These are phyloP conservation scores for Graptemys geographica DNA, from an alignment of 2,797 vertebrate genomes.

Conservation along the genomic window DNA sequence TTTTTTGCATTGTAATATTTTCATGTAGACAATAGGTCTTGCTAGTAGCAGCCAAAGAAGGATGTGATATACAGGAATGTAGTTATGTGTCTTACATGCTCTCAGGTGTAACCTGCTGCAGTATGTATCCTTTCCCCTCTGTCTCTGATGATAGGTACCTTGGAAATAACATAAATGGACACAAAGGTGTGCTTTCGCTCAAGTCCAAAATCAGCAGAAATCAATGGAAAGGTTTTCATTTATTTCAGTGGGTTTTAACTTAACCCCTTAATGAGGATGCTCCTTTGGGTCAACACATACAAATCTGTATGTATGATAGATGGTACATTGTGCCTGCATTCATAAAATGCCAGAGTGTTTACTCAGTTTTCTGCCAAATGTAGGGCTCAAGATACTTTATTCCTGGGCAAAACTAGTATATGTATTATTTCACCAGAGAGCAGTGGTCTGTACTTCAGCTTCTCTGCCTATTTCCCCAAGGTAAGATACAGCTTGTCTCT, in stretches of 20 bases:
- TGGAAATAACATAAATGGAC: conserved; percentile 49
- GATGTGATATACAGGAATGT: conserved; percentile 40
- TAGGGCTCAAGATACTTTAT: neutral
- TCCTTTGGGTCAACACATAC: neutral
- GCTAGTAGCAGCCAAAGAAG: conserved; percentile 21
- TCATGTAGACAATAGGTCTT: conserved; percentile 38
- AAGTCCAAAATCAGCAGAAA: no score
- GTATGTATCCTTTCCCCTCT: conserved; percentile 15
- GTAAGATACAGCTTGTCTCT: no score
- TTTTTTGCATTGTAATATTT: neutral
- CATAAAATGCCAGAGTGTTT: rapidly evolving
- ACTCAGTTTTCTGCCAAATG: neutral
- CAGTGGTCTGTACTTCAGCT: neutral
- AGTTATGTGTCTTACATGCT: neutral
- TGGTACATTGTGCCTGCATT: rapidly evolving
- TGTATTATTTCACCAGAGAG: neutral
- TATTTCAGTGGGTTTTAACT: neutral
- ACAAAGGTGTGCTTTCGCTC: neutral
- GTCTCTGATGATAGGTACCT: conserved; percentile 40
- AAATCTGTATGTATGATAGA: rapidly evolving
- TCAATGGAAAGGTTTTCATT: no score
- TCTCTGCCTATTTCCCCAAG: neutral
- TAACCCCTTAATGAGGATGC: neutral
- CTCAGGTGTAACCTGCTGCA: conserved; percentile 40
- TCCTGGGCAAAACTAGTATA: neutral